Evolutionary conservation across 2,797 vertebrate species (phyloP).

Genomic region (Botia almorhae): DNA sequence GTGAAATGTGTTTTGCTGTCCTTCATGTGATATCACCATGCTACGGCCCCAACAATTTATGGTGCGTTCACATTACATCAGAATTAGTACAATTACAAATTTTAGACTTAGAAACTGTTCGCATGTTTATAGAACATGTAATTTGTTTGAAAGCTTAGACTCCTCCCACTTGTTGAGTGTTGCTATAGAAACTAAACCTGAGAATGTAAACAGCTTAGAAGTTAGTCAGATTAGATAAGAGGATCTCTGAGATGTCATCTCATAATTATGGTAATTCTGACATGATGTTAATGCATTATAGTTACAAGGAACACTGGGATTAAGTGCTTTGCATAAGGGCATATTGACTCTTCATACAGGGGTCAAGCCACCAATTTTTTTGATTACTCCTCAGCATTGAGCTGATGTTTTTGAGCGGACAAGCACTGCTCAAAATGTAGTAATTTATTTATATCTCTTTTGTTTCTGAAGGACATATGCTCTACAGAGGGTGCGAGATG

Average conservation of each 20-base stretch:
- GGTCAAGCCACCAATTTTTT: neutral
- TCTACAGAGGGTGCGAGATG: constrained; percentile 87
- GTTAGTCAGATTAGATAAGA: neutral
- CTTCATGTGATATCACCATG: no score
- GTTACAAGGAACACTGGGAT: neutral
- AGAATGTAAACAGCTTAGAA: neutral
- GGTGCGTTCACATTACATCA: no score
- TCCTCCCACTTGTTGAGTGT: neutral
- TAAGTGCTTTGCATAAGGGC: neutral
- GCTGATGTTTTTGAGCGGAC: neutral
- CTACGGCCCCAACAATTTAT: no score
- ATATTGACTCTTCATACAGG: neutral
- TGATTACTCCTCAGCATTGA: neutral
- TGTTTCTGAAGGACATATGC: constrained; percentile 84
- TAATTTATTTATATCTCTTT: constrained; percentile 21
- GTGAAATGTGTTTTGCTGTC: neutral
- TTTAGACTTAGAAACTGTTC: no score
- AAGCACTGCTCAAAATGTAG: neutral
- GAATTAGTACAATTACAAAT: no score
- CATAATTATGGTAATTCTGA: neutral
- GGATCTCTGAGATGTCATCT: neutral
- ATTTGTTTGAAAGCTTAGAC: neutral
- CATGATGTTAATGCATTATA: neutral
- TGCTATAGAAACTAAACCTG: constrained; percentile 1
- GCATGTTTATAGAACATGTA: neutral